A percentile compares a stretch with the other conserved stretches of the same genome.
Conservation (phyloP, 2,797 vertebrate genomes). For the Hippocampus kuda region DNA sequence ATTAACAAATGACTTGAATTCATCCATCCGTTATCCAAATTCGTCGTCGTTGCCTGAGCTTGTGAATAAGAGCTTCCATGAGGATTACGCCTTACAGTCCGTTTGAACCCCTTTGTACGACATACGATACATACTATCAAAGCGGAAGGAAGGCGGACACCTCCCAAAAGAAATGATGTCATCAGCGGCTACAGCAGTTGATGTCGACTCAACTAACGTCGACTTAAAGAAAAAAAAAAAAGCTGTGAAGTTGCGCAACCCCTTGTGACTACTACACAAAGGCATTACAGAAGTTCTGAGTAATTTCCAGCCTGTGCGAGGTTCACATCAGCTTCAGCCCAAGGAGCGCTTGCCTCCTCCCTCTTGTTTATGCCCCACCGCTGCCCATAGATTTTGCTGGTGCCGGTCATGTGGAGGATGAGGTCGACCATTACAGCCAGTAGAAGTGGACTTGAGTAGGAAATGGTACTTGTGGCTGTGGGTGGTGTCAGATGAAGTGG, state of each 20-base stretch:
- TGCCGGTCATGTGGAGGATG: conserved; percentile 23
- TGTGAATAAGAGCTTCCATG: no score
- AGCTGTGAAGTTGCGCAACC: neutral
- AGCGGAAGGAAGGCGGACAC: no score
- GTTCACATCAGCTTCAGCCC: neutral
- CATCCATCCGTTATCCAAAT: no score
- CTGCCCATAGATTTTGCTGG: conserved; percentile 29
- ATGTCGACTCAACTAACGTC: no score
- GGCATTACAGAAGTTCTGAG: neutral
- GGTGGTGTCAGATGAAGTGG: conserved; percentile 42
- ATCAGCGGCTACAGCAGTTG: no score
- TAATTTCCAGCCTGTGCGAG: neutral
- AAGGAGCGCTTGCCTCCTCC: conserved; percentile 5
- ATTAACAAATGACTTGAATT: no score
- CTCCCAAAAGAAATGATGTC: no score
- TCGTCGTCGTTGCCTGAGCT: no score
- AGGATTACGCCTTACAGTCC: no score
- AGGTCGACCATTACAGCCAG: conserved; percentile 50
- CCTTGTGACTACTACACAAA: neutral
- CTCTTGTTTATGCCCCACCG: conserved; percentile 37
- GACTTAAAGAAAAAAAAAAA: no score
- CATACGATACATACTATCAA: no score
- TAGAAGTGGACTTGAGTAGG: conserved; percentile 53
- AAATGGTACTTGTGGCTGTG: conserved; percentile 54
- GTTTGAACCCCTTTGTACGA: no score